Evolutionary conservation across 1,140 invertebrate species (phyloP), one percentile per base, ranked within the genome.

Genomic region (Aporrectodea caliginosa): DNA sequence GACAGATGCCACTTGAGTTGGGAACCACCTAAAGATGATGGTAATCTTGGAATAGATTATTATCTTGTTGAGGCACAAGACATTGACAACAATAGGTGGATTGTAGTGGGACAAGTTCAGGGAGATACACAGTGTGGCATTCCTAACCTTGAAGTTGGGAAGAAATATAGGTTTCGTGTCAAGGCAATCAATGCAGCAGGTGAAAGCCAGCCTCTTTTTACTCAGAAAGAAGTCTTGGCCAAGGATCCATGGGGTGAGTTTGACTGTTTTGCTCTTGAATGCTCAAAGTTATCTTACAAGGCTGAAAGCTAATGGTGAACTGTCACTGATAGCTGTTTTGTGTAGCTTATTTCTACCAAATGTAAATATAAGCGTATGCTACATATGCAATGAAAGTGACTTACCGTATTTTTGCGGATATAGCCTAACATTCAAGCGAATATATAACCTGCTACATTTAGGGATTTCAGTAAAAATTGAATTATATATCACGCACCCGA

Each of bases 41-140:
- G 94, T 79, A 97, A 97, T 43, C 93, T 94, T 86, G 95, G 95
- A 2, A 92, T 98, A 22, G 93, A 93, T 0, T 92, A 95, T 86
- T 98, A 98, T 84, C 89, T 93, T 33, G 93, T 98, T 30, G 95
- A 97, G 87, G 97, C 97, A 89, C 94, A 95, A 92, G 95, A 98
- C 83, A 91, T 93, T 78, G 35, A 69, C 16, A 70, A 27, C 2
- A 75, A 83, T 14, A 78, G 83, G 22, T 86, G 95, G 95, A 92
- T 94, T 34, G 91, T 93, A 71, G 93, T 95, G 27, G 93, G 94
- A 83, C 93, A 95, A 71, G 71, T 78, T 29, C 83, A 85, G 16
- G 83, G 85, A 68, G 84, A 87, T 69, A 78, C 87, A 16, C 84
- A 88, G 78, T 86, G 86, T 73, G 85, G 86, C 78, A 85, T 89